phyloP scores from a whole-genome alignment of 2,797 vertebrate species.

The Kryptolebias ocellatus region DNA sequence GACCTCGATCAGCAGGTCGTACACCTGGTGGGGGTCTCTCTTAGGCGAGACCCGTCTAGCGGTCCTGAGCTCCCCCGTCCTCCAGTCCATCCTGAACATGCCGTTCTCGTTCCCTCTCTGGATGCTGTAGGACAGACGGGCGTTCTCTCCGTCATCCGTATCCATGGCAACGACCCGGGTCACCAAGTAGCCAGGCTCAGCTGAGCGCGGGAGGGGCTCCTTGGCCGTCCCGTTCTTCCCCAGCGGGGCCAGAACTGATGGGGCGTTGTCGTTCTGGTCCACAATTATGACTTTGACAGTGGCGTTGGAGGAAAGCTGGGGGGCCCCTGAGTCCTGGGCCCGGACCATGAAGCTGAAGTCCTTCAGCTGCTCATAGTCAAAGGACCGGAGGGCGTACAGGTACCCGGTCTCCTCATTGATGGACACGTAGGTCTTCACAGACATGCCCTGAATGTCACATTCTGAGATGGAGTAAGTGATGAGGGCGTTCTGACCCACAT shows the following conservation, averaged over 20 bases:
- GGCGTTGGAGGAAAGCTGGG: conserved; percentile 88
- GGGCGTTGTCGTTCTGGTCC: conserved; percentile 96
- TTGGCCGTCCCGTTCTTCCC: conserved; percentile 92
- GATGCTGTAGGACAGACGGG: conserved; percentile 94
- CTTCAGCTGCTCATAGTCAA: conserved; percentile 96
- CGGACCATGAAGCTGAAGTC: conserved; percentile 95
- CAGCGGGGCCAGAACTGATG: conserved; percentile 89
- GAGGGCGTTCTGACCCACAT: conserved; percentile 89
- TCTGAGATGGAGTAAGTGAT: conserved; percentile 94
- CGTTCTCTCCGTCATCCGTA: conserved; percentile 93
- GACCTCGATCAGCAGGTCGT: conserved; percentile 93
- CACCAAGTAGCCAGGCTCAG: conserved; percentile 94
- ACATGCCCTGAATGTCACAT: conserved; percentile 97
- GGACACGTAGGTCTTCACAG: conserved; percentile 96
- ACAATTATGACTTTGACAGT: conserved; percentile 92
- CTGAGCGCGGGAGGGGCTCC: conserved; percentile 91
- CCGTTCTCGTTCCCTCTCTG: conserved; percentile 93
- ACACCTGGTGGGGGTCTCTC: conserved; percentile 90
- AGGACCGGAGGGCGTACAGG: conserved; percentile 93
- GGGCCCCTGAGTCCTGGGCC: conserved; percentile 87
- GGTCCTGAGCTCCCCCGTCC: conserved; percentile 92
- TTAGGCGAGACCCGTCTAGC: conserved; percentile 88
- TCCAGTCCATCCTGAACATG: conserved; percentile 96
- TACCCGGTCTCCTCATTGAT: conserved; percentile 98
- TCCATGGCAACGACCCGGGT: conserved; percentile 93